Evolutionary conservation across 2,113 vertebrate species (phyloP).

Genomic region (Austrofundulus limnaeus): DNA sequence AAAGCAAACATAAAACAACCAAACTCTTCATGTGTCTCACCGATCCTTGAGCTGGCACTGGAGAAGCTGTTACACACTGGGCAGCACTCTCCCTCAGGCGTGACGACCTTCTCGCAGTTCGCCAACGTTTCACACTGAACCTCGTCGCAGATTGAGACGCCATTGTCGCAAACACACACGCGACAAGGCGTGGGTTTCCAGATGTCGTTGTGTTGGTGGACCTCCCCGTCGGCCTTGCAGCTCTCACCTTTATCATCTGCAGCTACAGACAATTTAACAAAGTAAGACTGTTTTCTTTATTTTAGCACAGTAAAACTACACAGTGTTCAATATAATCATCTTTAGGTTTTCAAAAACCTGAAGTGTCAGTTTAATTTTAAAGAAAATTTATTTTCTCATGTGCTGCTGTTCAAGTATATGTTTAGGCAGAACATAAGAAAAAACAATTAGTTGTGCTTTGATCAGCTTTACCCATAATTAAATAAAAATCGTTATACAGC

Average conservation of each 20-base stretch:
- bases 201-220: conserved; percentile 86
- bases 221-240: conserved; percentile 84
- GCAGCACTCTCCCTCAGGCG: conserved; percentile 89
- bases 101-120: conserved; percentile 83
- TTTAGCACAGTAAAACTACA: no score
- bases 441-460: no score
- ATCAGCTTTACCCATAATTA: no score
- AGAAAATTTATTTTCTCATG: no score
- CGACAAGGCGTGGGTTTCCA: conserved; percentile 88
- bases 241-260: conserved; percentile 55
- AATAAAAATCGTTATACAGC: no score
- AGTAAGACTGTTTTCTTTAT: no score
- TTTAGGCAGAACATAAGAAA: no score
- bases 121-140: conserved; percentile 83
- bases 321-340: no score
- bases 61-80: conserved; percentile 81
- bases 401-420: no score
- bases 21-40: conserved; percentile 48
- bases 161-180: conserved; percentile 92
- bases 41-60: conserved; percentile 66
- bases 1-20: no score
- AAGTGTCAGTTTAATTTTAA: no score
- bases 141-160: conserved; percentile 88
- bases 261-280: neutral
- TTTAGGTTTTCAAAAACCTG: no score